Evolutionary conservation across 2,888 invertebrate species (phyloP).

Genomic region (Glaucopsyche alexis): DNA sequence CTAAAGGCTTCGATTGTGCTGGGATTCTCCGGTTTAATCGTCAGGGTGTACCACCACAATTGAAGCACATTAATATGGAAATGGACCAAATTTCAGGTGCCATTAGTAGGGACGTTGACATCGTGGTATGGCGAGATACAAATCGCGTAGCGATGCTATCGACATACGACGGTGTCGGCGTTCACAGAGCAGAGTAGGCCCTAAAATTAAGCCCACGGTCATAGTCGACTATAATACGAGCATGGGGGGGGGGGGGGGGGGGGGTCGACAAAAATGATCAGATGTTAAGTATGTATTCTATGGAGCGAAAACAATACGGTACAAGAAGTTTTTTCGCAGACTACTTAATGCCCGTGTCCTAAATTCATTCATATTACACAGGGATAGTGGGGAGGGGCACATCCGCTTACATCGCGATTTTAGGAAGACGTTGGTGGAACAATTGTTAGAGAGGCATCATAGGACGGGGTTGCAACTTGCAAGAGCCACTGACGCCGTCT

Average conservation of each 20-base stretch:
- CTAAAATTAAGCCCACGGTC: neutral
- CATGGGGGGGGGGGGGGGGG: too few species aligned
- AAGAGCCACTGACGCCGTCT: too few species aligned
- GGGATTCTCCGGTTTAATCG: neutral
- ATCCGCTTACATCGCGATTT: too few species aligned
- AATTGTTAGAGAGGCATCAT: too few species aligned
- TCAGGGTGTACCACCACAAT: too few species aligned
- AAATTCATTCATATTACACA: too few species aligned
- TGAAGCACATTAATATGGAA: neutral
- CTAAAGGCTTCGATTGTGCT: neutral
- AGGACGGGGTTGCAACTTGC: too few species aligned
- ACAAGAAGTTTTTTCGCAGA: slow-evolving; percentile 42
- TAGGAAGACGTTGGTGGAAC: too few species aligned
- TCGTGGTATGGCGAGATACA: neutral
- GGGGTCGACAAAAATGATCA: slow-evolving; percentile 40
- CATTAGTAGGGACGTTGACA: neutral
- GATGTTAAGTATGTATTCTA: slow-evolving; percentile 39
- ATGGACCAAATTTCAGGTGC: neutral
- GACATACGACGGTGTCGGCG: neutral
- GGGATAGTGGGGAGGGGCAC: too few species aligned
- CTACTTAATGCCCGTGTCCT: too few species aligned
- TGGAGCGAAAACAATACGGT: slow-evolving; percentile 42
- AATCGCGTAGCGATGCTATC: neutral
- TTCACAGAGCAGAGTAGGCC: neutral
- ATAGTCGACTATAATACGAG: neutral